phyloP scores from a whole-genome alignment of 2,113 vertebrate species.

The Heterocephalus glaber region DNA sequence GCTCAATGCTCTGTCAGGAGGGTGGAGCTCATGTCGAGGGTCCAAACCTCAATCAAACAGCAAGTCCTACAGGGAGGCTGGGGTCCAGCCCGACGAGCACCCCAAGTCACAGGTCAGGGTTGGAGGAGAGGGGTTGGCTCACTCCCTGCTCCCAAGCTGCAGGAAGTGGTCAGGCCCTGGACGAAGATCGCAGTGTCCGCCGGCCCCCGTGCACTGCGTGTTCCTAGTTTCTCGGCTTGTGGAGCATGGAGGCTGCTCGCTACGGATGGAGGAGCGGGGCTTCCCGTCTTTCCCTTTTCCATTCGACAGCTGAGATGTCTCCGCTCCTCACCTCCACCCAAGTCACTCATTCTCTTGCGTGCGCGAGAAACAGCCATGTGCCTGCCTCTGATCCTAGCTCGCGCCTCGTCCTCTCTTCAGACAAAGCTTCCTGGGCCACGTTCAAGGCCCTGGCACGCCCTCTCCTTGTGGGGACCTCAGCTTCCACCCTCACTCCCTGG shows the following conservation, averaged over 20 bases:
- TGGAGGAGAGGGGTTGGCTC: background rate
- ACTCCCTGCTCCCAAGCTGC: background rate
- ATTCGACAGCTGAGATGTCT: background rate
- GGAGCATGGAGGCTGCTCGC: background rate
- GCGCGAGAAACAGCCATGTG: background rate
- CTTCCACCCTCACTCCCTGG: background rate
- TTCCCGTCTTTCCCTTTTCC: background rate
- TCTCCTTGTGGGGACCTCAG: background rate
- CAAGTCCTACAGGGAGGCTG: no score
- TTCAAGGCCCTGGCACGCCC: background rate
- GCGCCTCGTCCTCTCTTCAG: background rate
- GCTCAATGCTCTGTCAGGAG: background rate
- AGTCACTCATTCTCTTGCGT: background rate
- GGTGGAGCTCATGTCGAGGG: background rate
- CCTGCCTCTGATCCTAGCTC: background rate
- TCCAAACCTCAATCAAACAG: background rate
- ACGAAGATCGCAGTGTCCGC: no score
- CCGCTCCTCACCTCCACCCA: background rate
- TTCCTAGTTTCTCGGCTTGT: background rate
- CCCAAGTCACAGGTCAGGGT: background rate
- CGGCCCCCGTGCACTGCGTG: rapidly evolving
- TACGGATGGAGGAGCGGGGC: background rate
- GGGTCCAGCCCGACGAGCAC: background rate
- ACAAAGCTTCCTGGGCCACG: no score
- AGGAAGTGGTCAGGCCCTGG: background rate